These are phyloP conservation scores for Miltochrista miniata DNA, from an alignment of 2,888 invertebrate genomes.

Conservation along the genomic window DNA sequence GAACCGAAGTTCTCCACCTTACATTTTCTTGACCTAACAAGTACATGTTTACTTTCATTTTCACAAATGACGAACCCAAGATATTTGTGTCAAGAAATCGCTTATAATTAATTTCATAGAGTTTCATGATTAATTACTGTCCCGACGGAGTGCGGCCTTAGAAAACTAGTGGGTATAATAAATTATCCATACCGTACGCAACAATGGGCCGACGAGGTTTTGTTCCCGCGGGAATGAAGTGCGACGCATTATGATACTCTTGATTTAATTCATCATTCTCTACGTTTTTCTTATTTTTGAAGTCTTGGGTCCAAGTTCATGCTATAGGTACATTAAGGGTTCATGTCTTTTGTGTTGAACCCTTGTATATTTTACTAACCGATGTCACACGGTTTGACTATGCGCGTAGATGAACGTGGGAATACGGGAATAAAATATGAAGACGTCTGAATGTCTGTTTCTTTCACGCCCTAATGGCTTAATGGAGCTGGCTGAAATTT, in stretches of 20 bases:
- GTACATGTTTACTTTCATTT: background rate
- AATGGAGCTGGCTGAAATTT: too few relatives aligned
- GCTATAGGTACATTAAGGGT: too few relatives aligned
- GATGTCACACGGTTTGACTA: too few relatives aligned
- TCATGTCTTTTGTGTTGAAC: background rate
- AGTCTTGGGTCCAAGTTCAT: background rate
- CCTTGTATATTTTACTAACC: too few relatives aligned
- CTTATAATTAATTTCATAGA: constrained; percentile 43
- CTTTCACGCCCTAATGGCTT: too few relatives aligned
- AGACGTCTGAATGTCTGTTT: too few relatives aligned
- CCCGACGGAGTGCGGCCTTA: constrained; percentile 17
- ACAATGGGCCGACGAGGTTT: constrained; percentile 38
- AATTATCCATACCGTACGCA: constrained; percentile 40
- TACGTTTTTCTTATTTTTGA: constrained; percentile 30
- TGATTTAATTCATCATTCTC: constrained; percentile 44
- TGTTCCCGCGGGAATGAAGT: constrained; percentile 40
- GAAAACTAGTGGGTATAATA: constrained; percentile 31
- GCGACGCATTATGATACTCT: constrained; percentile 41
- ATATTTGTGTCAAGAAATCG: constrained; percentile 18
- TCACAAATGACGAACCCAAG: constrained; percentile 10
- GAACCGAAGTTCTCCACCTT: background rate
- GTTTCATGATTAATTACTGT: constrained; percentile 41
- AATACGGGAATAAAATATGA: too few relatives aligned
- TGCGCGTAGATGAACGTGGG: too few relatives aligned
- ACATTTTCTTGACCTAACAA: background rate